Conservation (phyloP, 92 coral and sea anemone species). For the Siderastrea radians region DNA sequence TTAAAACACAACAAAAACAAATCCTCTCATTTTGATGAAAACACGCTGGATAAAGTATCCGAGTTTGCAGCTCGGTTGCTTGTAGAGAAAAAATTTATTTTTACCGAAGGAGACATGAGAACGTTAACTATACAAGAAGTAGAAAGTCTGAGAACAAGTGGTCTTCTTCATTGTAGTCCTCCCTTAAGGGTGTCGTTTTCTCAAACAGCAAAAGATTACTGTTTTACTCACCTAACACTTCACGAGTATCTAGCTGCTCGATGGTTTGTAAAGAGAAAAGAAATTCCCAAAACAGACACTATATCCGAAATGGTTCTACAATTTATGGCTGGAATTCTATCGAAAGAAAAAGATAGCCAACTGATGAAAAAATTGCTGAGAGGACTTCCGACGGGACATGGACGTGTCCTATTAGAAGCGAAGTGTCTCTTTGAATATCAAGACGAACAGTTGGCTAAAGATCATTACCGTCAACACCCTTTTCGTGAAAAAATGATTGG, state of each 20-base stretch:
- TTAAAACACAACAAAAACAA: constrained; percentile 33
- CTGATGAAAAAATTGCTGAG: not conserved
- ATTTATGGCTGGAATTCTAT: constrained; percentile 64
- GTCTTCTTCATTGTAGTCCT: constrained; percentile 65
- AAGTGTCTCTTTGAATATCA: constrained; percentile 10
- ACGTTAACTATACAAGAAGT: not conserved
- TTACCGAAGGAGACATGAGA: constrained; percentile 39
- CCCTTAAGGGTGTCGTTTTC: constrained; percentile 30
- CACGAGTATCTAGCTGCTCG: constrained; percentile 68
- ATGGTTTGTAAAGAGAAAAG: constrained; percentile 34
- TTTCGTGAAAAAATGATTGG: not conserved
- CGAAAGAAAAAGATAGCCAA: constrained; percentile 1
- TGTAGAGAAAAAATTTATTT: constrained; percentile 21
- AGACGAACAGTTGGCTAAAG: not conserved
- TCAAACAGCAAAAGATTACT: constrained; percentile 26
- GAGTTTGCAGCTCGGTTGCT: constrained; percentile 51
- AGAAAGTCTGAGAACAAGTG: constrained; percentile 42
- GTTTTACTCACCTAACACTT: constrained; percentile 61
- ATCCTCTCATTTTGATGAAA: constrained; percentile 4
- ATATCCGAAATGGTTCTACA: constrained; percentile 17
- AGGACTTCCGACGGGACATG: not conserved
- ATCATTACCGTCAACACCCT: not conserved
- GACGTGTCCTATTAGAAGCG: not conserved
- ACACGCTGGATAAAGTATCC: constrained; percentile 44
- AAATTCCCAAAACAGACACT: not conserved